Conservation (phyloP, 2,888 invertebrate genomes). For the Phoenoteleia sp. region DNA sequence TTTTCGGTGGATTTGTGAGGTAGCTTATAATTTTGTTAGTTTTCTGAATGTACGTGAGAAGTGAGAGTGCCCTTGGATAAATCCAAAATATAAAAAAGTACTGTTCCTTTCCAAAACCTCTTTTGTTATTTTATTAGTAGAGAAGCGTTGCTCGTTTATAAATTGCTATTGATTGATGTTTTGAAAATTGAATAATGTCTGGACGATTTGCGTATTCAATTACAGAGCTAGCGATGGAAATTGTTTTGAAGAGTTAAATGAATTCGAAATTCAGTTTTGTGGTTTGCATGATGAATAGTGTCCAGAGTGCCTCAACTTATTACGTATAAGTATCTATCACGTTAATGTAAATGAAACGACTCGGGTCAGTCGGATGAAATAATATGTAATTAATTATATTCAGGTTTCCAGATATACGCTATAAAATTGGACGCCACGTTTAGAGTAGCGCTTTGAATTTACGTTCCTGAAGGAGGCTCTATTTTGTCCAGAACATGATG, state of each 20-base stretch:
- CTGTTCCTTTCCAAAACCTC: neutral
- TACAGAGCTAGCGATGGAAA: neutral
- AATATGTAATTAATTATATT: constrained; percentile 44
- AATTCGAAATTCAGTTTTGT: constrained; percentile 40
- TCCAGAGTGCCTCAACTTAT: constrained; percentile 68
- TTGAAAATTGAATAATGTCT: neutral
- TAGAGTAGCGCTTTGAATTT: constrained; percentile 32
- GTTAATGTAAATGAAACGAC: constrained; percentile 37
- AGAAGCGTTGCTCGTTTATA: too few relatives aligned
- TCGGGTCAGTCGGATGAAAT: constrained; percentile 25
- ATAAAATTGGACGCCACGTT: constrained; percentile 44
- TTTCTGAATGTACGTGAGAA: constrained; percentile 47
- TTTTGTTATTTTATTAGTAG: too few relatives aligned
- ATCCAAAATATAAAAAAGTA: neutral
- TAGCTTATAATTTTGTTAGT: constrained; percentile 14
- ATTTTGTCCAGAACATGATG: constrained; percentile 1
- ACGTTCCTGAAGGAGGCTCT: constrained; percentile 3
- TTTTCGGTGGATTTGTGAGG: constrained; percentile 27
- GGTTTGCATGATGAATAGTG: constrained; percentile 38
- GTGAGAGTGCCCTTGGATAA: constrained; percentile 54
- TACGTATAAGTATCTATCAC: constrained; percentile 59
- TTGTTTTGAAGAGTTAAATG: neutral
- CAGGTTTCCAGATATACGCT: constrained; percentile 42
- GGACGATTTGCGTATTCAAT: neutral
- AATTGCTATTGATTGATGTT: neutral